These are phyloP conservation scores for Aporophyla nigra DNA, from an alignment of 2,888 invertebrate species.

Conservation along the genomic window DNA sequence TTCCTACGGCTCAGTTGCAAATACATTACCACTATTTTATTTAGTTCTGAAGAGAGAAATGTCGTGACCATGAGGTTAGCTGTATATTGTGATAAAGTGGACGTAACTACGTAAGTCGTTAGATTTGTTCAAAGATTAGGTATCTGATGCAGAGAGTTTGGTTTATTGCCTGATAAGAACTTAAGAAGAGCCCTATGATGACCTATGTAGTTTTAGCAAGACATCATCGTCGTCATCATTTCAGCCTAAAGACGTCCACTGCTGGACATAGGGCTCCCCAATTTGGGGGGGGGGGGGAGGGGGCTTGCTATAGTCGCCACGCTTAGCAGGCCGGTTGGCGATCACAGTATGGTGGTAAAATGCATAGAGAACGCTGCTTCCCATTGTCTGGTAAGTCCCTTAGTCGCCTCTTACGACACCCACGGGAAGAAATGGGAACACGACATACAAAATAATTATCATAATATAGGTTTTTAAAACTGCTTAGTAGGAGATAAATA, in stretches of 20 bases:
- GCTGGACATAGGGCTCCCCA: too few species aligned
- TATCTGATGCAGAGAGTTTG: not conserved
- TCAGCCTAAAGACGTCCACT: too few species aligned
- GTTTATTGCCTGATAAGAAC: not conserved
- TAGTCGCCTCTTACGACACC: too few species aligned
- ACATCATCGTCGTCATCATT: too few species aligned
- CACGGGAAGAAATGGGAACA: not conserved
- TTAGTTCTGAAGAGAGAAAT: conserved; percentile 7
- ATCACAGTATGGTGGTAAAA: too few species aligned
- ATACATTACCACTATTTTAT: conserved; percentile 12
- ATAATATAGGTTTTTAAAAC: not conserved
- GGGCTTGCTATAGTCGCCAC: too few species aligned
- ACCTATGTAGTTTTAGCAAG: not conserved
- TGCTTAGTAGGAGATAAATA: not conserved
- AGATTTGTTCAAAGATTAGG: not conserved
- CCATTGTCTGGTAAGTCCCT: too few species aligned
- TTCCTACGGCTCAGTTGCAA: conserved; percentile 6
- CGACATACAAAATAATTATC: not conserved
- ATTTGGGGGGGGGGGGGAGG: too few species aligned
- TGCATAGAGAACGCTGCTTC: too few species aligned
- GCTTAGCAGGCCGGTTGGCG: too few species aligned
- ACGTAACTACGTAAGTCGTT: not conserved
- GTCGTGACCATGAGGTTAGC: not conserved
- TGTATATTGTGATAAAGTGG: not conserved
- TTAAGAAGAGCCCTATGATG: not conserved